Base-by-base conservation (phyloP, 2,888 invertebrate genomes). In the Eupeodes luniger region DNA sequence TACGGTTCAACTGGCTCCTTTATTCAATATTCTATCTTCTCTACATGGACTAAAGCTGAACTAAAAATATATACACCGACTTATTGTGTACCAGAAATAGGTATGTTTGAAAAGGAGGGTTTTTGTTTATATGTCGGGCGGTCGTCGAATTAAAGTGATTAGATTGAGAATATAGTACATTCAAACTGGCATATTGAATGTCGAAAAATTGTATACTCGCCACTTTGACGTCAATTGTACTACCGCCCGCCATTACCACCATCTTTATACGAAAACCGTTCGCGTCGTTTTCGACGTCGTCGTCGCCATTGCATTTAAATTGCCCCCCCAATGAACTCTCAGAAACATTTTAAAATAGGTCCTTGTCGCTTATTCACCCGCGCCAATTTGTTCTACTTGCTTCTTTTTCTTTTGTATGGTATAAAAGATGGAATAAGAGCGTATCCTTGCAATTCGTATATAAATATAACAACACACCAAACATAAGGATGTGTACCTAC, bases 71-170 rank as follows among this genome's bases (percentile, higher is more conserved):
- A 40, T 40, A 40, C 5, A 40, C 40, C 2, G 5, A 7, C 4
- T 7, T 40, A 40, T 40, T 47, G 16, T 51, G 55, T 19, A 10
- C 3, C 12, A 5, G 19, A 51, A 27, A 27, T 27, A 27, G 27
- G 70, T 12, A 27, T 11, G 11, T 55, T 5, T 55, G 53, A 4
- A 55, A 59, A 34, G 5, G 12, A 59, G 6, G 34, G 57, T 27
- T 78, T 78, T 79, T 82, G 64, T 82, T 82, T 72, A 80, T 72
- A 72, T 80, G 80, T 83, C 83, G 80, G 77, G 27, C 27, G 27
- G 27, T 27, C 27, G 27, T 77, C 74, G 72, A 84, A 87, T 87
- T 87, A 62, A 80, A 80, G 84, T 87, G 87, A 87, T 84, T 87
- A 83, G 77, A 77, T 81, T 55, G 77, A 87, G 77, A 75, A 82